Conservation (phyloP, 2,888 invertebrate species). For the Ptycholaimellus sp. region DNA sequence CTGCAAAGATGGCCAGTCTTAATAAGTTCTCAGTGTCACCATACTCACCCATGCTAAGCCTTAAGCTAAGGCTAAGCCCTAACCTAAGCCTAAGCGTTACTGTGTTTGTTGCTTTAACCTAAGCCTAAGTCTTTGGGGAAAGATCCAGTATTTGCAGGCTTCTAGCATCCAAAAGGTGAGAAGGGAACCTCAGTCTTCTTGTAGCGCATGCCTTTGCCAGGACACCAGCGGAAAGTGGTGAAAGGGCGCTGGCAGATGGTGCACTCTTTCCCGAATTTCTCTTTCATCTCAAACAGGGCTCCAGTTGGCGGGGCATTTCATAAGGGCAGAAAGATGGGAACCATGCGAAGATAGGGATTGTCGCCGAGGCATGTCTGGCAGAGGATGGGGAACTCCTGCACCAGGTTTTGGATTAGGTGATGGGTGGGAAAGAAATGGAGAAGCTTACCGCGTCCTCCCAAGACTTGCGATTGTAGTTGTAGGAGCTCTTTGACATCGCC, state of each 20-base stretch:
- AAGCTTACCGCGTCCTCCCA: conserved; percentile 33
- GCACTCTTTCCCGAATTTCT: conserved; percentile 77
- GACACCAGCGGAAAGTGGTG: conserved; percentile 86
- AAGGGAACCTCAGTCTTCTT: conserved; percentile 90
- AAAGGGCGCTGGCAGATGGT: conserved; percentile 81
- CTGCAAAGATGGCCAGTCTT: too few relatives aligned
- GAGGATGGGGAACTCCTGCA: conserved; percentile 73
- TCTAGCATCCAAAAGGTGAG: too few relatives aligned
- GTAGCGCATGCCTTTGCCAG: conserved; percentile 70
- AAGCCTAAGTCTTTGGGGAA: too few relatives aligned
- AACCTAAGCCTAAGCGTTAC: too few relatives aligned
- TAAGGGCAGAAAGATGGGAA: conserved; percentile 26
- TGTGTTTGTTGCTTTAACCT: too few relatives aligned
- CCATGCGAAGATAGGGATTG: conserved; percentile 87
- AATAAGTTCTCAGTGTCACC: too few relatives aligned
- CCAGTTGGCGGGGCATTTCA: conserved; percentile 11
- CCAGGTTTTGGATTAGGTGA: conserved; percentile 15
- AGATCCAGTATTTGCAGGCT: too few relatives aligned
- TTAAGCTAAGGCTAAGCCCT: too few relatives aligned
- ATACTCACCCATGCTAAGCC: too few relatives aligned
- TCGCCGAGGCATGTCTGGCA: conserved; percentile 88
- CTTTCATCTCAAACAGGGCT: conserved; percentile 50
- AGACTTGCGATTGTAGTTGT: conserved; percentile 34
- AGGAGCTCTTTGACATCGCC: conserved; percentile 26
- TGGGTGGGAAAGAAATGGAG: not conserved